phyloP scores from a whole-genome alignment of 1,140 invertebrate genomes.

The Pseudoatta argentina region DNA sequence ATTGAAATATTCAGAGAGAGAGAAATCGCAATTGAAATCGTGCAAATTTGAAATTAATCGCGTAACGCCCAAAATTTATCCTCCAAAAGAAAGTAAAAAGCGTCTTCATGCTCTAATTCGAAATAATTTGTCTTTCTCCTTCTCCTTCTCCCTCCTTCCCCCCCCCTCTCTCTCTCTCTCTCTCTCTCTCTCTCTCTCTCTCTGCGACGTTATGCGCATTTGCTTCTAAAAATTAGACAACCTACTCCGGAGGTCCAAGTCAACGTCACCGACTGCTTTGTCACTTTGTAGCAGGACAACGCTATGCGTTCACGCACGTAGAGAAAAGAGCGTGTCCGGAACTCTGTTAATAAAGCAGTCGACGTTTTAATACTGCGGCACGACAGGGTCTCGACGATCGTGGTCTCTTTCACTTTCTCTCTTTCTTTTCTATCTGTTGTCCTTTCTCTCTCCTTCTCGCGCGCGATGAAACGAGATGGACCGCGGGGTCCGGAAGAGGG shows the following conservation, averaged over 20 bases:
- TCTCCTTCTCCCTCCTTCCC: not conserved
- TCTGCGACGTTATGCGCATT: constrained; percentile 1
- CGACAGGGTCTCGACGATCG: constrained; percentile 79
- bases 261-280: constrained; percentile 36
- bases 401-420: constrained; percentile 30
- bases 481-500: constrained; percentile 71
- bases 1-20: not conserved
- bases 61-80: not conserved
- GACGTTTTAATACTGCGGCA: constrained; percentile 83
- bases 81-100: constrained; percentile 33
- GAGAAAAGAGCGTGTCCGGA: constrained; percentile 65
- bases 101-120: constrained; percentile 49
- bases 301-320: constrained; percentile 51
- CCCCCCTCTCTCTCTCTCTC: not conserved
- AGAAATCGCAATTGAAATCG: not conserved
- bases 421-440: not conserved
- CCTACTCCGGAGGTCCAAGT: constrained; percentile 58
- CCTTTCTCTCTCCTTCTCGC: constrained; percentile 20
- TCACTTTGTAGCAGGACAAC: constrained; percentile 67
- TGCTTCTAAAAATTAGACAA: constrained; percentile 64
- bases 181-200: not conserved
- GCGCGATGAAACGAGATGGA: constrained; percentile 62
- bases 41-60: constrained; percentile 18
- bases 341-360: constrained; percentile 84
- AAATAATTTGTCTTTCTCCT: constrained; percentile 19